phyloP scores from a whole-genome alignment of 2,888 invertebrate genomes.

The Melinaea menophilus region DNA sequence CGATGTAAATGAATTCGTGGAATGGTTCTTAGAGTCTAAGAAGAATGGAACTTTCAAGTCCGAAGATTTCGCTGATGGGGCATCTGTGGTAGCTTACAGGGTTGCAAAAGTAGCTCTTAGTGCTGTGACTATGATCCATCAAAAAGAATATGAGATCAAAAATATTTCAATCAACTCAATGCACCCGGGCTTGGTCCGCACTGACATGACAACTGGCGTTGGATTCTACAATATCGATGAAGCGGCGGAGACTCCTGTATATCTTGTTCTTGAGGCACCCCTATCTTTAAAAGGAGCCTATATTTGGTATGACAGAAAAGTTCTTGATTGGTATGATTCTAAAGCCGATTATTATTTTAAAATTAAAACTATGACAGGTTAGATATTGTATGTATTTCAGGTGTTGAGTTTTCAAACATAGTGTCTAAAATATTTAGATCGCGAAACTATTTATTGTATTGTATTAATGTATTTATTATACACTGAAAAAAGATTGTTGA shows the following conservation, averaged over 20 bases:
- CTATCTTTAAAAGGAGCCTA: conserved; percentile 72
- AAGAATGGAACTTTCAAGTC: conserved; percentile 47
- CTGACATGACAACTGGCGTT: conserved; percentile 83
- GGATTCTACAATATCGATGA: conserved; percentile 77
- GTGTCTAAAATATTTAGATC: too few relatives aligned
- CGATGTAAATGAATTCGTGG: conserved; percentile 74
- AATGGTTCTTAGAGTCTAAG: conserved; percentile 76
- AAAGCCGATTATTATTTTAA: conserved; percentile 19
- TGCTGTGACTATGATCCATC: conserved; percentile 82
- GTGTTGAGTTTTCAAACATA: too few relatives aligned
- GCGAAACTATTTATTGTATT: too few relatives aligned
- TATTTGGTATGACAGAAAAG: conserved; percentile 69
- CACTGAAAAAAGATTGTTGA: too few relatives aligned
- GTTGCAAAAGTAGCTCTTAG: conserved; percentile 85
- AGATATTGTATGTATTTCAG: background rate
- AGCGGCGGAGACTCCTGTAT: conserved; percentile 74
- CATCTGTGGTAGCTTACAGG: conserved; percentile 77
- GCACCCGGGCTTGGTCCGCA: conserved; percentile 86
- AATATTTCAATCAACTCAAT: conserved; percentile 80
- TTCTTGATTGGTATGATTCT: conserved; percentile 64
- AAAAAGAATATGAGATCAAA: conserved; percentile 74
- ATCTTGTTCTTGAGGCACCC: conserved; percentile 72
- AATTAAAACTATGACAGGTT: background rate
- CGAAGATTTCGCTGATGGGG: conserved; percentile 38
- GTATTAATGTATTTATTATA: too few relatives aligned